Conservation (phyloP, 2,797 vertebrate genomes). For the Vireo griseus region DNA sequence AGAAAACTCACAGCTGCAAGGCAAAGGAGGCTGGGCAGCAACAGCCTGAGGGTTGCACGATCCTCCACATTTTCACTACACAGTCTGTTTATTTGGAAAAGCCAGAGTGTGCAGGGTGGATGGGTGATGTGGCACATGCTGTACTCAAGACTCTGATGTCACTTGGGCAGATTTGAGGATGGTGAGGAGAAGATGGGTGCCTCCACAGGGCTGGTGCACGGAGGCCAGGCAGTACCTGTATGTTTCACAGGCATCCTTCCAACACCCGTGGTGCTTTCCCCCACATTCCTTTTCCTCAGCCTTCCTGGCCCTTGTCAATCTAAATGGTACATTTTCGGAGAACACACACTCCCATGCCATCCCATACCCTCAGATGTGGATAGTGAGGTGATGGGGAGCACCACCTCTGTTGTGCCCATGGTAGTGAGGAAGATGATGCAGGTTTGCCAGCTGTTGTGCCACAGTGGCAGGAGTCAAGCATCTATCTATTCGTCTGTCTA, state of each 20-base stretch:
- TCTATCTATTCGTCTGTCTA: not conserved
- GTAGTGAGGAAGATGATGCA: not conserved
- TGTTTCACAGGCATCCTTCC: not conserved
- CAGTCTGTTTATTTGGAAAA: not conserved
- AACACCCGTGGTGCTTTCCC: fast-evolving
- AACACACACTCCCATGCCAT: fast-evolving
- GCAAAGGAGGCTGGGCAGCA: not conserved
- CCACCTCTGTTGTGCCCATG: fast-evolving
- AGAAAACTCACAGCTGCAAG: not conserved
- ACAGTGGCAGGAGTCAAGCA: not conserved
- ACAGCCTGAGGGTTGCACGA: fast-evolving
- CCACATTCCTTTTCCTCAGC: not conserved
- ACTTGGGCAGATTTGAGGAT: not conserved
- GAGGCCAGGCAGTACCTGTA: not conserved
- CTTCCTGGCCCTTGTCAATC: not conserved
- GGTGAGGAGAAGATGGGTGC: fast-evolving
- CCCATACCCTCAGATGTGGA: fast-evolving
- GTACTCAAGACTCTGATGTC: not conserved
- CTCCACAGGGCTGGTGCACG: fast-evolving
- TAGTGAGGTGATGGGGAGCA: fast-evolving
- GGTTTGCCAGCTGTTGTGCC: not conserved
- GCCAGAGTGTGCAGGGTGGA: not conserved
- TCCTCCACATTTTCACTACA: not conserved
- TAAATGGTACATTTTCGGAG: fast-evolving
- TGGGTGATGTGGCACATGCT: fast-evolving